These are phyloP conservation scores for Coreius guichenoti DNA, from an alignment of 2,797 vertebrate species.

Conservation along the genomic window DNA sequence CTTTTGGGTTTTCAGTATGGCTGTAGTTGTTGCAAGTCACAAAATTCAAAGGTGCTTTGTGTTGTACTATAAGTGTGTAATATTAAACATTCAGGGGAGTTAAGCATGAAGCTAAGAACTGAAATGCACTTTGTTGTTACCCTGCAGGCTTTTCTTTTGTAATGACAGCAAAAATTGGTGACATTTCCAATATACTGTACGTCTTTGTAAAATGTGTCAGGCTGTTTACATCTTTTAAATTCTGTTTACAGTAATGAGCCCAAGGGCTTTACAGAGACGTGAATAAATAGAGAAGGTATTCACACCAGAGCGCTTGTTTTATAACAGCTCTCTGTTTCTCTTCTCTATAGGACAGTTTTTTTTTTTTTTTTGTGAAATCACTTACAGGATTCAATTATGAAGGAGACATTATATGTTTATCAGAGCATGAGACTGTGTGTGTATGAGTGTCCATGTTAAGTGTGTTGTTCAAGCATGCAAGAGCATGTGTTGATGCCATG, in stretches of 20 bases:
- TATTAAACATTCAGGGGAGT: neutral
- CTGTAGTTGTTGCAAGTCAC: neutral
- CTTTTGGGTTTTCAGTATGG: neutral
- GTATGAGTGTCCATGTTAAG: slow-evolving; percentile 19
- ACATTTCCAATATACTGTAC: neutral
- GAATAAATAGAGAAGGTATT: slow-evolving; percentile 5
- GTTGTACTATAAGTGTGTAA: neutral
- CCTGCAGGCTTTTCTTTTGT: neutral
- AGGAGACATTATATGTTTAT: slow-evolving; percentile 2
- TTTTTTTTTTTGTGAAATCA: neutral
- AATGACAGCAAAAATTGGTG: neutral
- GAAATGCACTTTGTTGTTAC: neutral
- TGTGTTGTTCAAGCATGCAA: slow-evolving; percentile 7
- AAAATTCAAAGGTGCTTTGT: neutral
- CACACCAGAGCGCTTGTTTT: slow-evolving; percentile 7
- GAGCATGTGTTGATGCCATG: slow-evolving; percentile 1
- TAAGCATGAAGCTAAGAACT: neutral
- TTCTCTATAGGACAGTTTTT: neutral
- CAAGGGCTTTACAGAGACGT: neutral
- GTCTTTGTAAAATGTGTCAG: slow-evolving; percentile 26
- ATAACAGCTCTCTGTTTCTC: slow-evolving; percentile 4
- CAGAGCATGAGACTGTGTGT: slow-evolving; percentile 37
- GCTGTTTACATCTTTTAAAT: slow-evolving; percentile 41
- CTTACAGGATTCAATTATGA: slow-evolving; percentile 3
- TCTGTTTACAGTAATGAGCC: slow-evolving; percentile 21